These are phyloP conservation scores for Rhinogobio ventralis DNA, from an alignment of 2,797 vertebrate genomes.

Conservation along the genomic window DNA sequence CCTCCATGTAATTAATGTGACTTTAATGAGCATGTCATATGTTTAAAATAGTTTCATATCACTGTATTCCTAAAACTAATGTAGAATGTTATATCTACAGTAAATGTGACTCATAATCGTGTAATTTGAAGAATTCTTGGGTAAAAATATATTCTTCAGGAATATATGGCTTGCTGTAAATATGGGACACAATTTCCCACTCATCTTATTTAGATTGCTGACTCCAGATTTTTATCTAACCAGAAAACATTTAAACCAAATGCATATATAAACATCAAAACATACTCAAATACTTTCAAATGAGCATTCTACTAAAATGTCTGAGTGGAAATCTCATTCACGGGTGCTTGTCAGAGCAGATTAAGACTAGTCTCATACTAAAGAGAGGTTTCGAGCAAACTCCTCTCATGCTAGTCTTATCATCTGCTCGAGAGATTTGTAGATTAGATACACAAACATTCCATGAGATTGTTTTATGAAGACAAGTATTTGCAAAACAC, in stretches of 20 bases:
- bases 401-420: conserved; percentile 14
- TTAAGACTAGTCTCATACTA: neutral
- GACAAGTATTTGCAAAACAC: conserved; percentile 16
- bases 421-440: conserved; percentile 22
- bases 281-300: neutral
- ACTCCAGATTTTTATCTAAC: conserved; percentile 16
- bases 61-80: conserved; percentile 20
- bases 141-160: neutral
- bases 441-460: conserved; percentile 19
- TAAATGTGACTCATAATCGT: conserved; percentile 19
- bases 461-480: conserved; percentile 30
- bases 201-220: conserved; percentile 1
- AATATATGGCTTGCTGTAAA: conserved; percentile 24
- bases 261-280: neutral
- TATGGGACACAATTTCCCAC: neutral
- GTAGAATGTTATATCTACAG: conserved; percentile 1
- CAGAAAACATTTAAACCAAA: conserved; percentile 13
- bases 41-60: conserved; percentile 17
- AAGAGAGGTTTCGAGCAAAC: neutral
- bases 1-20: conserved; percentile 31
- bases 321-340: neutral
- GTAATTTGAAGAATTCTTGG: conserved; percentile 25
- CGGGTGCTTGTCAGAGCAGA: neutral
- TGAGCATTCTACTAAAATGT: neutral
- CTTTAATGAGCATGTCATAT: conserved; percentile 33